phyloP scores from a whole-genome alignment of 2,888 invertebrate species.

The Netelia fuscicornis region DNA sequence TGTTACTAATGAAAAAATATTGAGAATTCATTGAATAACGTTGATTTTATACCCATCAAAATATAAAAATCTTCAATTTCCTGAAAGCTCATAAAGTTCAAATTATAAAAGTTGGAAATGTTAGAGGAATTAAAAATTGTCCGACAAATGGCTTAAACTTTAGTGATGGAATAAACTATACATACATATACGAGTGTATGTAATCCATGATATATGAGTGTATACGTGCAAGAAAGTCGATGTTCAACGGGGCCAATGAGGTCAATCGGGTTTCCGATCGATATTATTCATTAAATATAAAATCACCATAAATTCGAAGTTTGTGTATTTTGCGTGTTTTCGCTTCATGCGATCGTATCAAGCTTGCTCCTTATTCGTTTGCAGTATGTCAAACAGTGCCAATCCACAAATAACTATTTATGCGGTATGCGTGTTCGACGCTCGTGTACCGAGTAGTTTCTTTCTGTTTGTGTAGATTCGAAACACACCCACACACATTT shows the following conservation, averaged over 20 bases:
- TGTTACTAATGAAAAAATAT: no score
- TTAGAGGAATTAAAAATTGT: no score
- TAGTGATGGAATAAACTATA: no score
- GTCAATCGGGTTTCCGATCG: conserved; percentile 51
- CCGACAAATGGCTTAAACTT: no score
- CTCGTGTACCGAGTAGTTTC: background rate
- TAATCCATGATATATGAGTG: background rate
- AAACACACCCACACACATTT: background rate
- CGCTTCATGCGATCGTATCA: background rate
- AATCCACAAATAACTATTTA: conserved; percentile 26
- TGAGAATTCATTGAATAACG: no score
- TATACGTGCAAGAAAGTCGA: conserved; percentile 5
- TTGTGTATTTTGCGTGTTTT: background rate
- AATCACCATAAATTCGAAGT: conserved; percentile 13
- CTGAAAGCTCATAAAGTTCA: no score
- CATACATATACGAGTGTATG: background rate
- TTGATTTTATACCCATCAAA: no score
- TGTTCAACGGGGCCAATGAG: conserved; percentile 42
- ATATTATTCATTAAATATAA: conserved; percentile 55
- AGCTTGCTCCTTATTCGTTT: conserved; percentile 20
- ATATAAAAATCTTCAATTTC: no score
- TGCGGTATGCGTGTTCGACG: background rate
- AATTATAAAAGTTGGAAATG: no score
- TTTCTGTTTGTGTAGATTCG: background rate
- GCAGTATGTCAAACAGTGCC: conserved; percentile 23